A percentile compares a stretch with the other conserved stretches of the same genome.
Evolutionary conservation across 2,113 vertebrate species (phyloP).

Genomic region (Coracopsis vasa): DNA sequence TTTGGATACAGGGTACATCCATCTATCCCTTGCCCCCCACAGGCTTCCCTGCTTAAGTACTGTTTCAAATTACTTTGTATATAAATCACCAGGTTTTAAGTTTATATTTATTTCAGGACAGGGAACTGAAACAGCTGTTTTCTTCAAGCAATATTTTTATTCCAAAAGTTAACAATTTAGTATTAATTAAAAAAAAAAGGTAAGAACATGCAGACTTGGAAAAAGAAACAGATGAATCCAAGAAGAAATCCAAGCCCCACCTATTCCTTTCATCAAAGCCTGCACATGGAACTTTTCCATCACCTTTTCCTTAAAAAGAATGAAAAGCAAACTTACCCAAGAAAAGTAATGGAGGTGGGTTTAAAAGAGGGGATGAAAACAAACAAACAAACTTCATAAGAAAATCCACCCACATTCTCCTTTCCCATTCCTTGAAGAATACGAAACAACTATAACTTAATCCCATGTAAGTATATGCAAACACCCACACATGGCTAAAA

Average conservation of each 20-base stretch:
- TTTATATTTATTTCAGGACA: neutral
- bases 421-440: neutral
- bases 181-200: neutral
- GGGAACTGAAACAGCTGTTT: neutral
- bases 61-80: neutral
- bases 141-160: neutral
- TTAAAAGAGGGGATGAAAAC: neutral
- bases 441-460: neutral
- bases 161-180: neutral
- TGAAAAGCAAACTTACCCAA: neutral
- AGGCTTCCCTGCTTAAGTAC: neutral
- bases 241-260: neutral
- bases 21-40: neutral
- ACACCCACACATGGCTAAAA: neutral
- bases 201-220: neutral
- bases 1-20: neutral
- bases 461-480: neutral
- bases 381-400: fast-evolving
- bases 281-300: neutral
- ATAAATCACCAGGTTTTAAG: neutral
- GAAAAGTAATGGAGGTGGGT: neutral
- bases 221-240: neutral
- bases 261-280: neutral
- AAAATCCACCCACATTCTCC: neutral
- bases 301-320: neutral